These are phyloP conservation scores for Osedax fenrisi DNA, from an alignment of 2,888 invertebrate genomes.

Conservation along the genomic window DNA sequence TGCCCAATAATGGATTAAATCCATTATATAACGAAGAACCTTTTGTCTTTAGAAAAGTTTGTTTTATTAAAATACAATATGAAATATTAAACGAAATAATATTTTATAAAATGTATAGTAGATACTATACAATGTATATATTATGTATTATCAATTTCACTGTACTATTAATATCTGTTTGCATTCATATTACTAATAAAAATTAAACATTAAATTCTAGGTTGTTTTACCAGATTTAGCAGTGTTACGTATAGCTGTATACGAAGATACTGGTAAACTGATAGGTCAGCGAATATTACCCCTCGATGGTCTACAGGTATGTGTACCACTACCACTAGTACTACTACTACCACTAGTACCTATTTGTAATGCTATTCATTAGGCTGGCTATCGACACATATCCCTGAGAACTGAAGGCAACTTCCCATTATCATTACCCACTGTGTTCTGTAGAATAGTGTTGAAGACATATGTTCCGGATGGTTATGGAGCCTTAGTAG, in stretches of 20 bases:
- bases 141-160: too few species aligned
- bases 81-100: background rate
- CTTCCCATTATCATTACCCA: conserved; percentile 94
- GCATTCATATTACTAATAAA: too few species aligned
- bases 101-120: background rate
- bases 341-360: too few species aligned
- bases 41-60: conserved; percentile 85
- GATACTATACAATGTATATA: too few species aligned
- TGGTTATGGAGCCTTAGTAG: conserved; percentile 95
- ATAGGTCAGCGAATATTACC: conserved; percentile 93
- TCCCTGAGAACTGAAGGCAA: conserved; percentile 93
- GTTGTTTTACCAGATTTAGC: conserved; percentile 95
- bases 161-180: too few species aligned
- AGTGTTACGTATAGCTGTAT: conserved; percentile 89
- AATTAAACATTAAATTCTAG: too few species aligned
- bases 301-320: conserved; percentile 84
- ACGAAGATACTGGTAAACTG: conserved; percentile 90
- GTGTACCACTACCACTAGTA: too few species aligned
- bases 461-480: conserved; percentile 98
- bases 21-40: conserved; percentile 98
- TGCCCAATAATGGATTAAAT: conserved; percentile 92
- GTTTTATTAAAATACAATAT: background rate
- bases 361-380: too few species aligned
- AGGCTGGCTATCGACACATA: conserved; percentile 80
- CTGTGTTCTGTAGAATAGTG: conserved; percentile 96